phyloP scores from a whole-genome alignment of 1,140 invertebrate species.

The Arion vulgaris region DNA sequence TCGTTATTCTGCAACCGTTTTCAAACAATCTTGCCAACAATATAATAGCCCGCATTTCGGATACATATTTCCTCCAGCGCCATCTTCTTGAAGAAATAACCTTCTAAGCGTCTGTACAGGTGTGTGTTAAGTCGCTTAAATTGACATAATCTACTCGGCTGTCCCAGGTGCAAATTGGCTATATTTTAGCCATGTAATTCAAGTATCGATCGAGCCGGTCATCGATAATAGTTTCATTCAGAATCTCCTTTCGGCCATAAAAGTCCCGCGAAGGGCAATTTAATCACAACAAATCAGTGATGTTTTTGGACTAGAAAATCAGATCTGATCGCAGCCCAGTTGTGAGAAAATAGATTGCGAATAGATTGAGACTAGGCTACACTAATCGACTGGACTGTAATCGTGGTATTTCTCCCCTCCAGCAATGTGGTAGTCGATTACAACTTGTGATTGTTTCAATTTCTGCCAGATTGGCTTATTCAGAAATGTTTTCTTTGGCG shows the following conservation, averaged over 20 bases:
- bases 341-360: not conserved
- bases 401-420: not conserved
- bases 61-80: too few species aligned
- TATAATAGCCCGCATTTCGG: too few species aligned
- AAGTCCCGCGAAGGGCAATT: not conserved
- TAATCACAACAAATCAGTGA: not conserved
- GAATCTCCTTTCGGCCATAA: not conserved
- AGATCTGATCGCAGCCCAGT: not conserved
- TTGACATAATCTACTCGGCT: too few species aligned
- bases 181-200: too few species aligned
- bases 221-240: not conserved
- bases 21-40: too few species aligned
- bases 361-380: not conserved
- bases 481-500: too few species aligned
- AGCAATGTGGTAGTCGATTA: not conserved
- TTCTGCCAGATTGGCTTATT: too few species aligned
- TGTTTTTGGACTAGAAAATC: not conserved
- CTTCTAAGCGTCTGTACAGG: too few species aligned
- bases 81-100: too few species aligned
- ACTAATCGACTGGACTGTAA: not conserved
- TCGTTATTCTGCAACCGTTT: too few species aligned
- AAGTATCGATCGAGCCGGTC: not conserved
- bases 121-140: too few species aligned
- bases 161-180: too few species aligned
- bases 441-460: not conserved